A percentile compares a stretch with the other conserved stretches of the same genome.
Conservation (phyloP, 2,113 vertebrate genomes). For the Ariopsis seemanni region DNA sequence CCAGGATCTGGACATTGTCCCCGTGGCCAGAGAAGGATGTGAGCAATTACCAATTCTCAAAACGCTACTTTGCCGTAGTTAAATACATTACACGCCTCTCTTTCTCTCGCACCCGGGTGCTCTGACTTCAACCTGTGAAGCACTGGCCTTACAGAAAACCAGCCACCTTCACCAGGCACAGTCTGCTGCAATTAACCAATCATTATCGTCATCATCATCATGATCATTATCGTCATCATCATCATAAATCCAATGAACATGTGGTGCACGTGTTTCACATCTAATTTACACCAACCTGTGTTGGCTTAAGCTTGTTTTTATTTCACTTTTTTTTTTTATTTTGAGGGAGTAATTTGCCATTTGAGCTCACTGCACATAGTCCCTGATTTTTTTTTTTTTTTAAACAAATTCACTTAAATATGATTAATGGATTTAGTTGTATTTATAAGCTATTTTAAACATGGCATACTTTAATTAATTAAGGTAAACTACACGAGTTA, state of each 20-base stretch:
- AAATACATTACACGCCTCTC: constrained; percentile 76
- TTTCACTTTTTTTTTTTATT: constrained; percentile 43
- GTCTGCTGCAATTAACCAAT: constrained; percentile 76
- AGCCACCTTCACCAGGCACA: constrained; percentile 57
- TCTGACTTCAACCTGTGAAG: constrained; percentile 63
- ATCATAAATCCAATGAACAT: constrained; percentile 62
- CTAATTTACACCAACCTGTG: constrained; percentile 66
- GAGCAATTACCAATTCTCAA: constrained; percentile 81
- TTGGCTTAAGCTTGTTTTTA: constrained; percentile 61
- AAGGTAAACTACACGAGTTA: not conserved
- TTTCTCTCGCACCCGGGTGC: constrained; percentile 61
- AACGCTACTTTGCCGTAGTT: constrained; percentile 78
- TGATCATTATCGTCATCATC: constrained; percentile 65
- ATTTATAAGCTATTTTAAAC: not conserved
- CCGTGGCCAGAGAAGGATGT: constrained; percentile 76
- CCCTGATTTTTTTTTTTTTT: not conserved
- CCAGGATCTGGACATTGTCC: constrained; percentile 77
- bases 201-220: constrained; percentile 67
- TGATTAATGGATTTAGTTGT: not conserved
- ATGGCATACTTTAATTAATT: not conserved
- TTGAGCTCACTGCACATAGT: not conserved
- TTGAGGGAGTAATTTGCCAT: constrained; percentile 26
- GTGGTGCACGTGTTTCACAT: constrained; percentile 52
- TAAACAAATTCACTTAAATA: not conserved
- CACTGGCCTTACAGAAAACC: constrained; percentile 56